Conservation (phyloP, 2,113 vertebrate genomes). For the Megaptera novaeangliae region DNA sequence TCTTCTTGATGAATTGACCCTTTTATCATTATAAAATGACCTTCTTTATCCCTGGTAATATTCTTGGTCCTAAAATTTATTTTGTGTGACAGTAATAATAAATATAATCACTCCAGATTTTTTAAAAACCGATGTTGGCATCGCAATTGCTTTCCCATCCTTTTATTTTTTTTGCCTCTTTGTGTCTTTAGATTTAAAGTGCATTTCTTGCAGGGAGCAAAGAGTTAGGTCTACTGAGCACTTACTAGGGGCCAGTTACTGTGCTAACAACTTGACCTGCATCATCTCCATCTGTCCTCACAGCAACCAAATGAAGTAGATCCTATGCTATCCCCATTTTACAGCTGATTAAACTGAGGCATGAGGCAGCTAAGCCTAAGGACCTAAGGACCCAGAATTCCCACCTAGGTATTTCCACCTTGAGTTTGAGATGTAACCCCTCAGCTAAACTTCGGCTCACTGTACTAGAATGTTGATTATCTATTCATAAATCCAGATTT, state of each 20-base stretch:
- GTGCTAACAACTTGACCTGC: neutral
- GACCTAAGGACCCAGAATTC: neutral
- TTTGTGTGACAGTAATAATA: neutral
- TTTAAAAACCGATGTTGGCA: neutral
- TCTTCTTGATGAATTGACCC: neutral
- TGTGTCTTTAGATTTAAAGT: neutral
- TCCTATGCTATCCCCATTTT: neutral
- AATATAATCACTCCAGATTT: neutral
- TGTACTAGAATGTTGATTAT: neutral
- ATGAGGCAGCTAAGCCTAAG: neutral
- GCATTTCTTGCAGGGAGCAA: neutral
- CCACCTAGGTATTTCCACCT: neutral
- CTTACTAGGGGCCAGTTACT: neutral
- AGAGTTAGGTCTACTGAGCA: neutral
- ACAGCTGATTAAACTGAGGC: neutral
- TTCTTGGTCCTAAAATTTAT: conserved; percentile 3
- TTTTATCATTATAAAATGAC: neutral
- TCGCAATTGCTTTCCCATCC: neutral
- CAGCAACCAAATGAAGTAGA: neutral
- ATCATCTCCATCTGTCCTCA: neutral
- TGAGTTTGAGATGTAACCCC: neutral
- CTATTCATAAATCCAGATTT: neutral
- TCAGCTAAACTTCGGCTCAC: neutral
- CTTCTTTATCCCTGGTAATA: neutral
- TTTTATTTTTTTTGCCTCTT: neutral